Base-by-base conservation (phyloP, 2,888 invertebrate species). In the Caenorhabditis virilis region DNA sequence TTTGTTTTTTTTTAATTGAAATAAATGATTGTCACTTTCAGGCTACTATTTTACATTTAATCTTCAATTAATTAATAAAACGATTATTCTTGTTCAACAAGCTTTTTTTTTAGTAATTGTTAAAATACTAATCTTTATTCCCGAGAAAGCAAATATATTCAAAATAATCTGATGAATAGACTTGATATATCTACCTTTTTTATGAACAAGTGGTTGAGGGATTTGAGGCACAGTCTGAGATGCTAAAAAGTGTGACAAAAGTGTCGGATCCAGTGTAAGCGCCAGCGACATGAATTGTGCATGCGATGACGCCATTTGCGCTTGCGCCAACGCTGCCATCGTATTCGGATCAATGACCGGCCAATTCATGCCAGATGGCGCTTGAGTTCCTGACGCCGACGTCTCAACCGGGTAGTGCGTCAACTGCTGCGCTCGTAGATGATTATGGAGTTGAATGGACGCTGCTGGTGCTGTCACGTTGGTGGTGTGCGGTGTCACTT, bases 231-330 rank as follows among this genome's bases (percentile, higher is more conserved):
- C 46, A 35, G 56, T 50, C 23, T 65, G 65, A 22, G 65, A 53
- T 11, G 71, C 65, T 46, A 71, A 43, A 56, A 68, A 59, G 30
- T 71, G 71, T 2, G 71, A 65, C 9, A 71, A 50, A 16, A 71
- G 41, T 20, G 68, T 52, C 22, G 71, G 71, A 51, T 71, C 71
- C 13, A 71, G 39, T 15, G 71, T 59, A 16, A 71, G 35, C 26
- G 70, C 70, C 54, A 67, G 46, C 6, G 64, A 58, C 13, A 64
- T 52, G 35, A 64, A 64, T 47, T 64, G 64, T 3, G 64, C 64
- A 39, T 64, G 64, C 9, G 63, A 52, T 5, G 66, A 61, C 5
- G 66, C 66, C 25, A 66, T 38, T 16, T 66, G 66, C 9, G 65
- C 65, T 26, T 65, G 65, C 36, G 65, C 65, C 45, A 60, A 41